Conservation (phyloP, 2,113 vertebrate genomes). For the Turdus rufiventris region DNA sequence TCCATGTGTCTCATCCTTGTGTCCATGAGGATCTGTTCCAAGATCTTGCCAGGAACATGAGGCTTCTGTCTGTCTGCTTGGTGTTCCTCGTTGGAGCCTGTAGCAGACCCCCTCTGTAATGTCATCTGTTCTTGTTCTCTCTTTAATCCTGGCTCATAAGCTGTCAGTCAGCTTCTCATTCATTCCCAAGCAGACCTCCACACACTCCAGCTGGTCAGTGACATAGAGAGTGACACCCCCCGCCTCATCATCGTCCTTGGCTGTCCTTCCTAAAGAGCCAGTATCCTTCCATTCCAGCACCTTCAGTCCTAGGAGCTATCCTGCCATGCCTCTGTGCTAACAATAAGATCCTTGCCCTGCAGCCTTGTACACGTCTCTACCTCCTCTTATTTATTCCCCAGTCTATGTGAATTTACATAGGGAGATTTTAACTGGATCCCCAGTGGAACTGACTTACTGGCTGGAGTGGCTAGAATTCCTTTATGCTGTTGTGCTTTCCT, state of each 20-base stretch:
- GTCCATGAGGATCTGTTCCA: not conserved
- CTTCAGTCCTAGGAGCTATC: not conserved
- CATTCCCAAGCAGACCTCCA: not conserved
- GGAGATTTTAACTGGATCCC: not conserved
- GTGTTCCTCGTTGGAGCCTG: not conserved
- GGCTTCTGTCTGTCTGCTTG: not conserved
- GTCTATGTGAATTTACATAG: not conserved
- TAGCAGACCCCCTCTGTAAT: not conserved
- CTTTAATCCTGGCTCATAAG: not conserved
- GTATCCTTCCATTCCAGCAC: not conserved
- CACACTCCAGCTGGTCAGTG: accelerated
- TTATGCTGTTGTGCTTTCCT: not conserved
- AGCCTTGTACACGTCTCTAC: not conserved
- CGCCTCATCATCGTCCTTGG: not conserved
- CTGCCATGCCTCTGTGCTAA: not conserved
- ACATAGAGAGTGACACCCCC: not conserved
- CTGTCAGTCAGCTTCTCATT: not conserved
- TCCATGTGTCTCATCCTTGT: not conserved
- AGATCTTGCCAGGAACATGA: not conserved
- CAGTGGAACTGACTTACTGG: not conserved
- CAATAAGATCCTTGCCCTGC: not conserved
- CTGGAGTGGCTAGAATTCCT: not conserved
- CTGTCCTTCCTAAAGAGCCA: not conserved
- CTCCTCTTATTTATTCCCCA: not conserved
- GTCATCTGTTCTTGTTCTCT: not conserved